phyloP scores from a whole-genome alignment of 2,888 invertebrate species.

The Cheilosia vulpina region DNA sequence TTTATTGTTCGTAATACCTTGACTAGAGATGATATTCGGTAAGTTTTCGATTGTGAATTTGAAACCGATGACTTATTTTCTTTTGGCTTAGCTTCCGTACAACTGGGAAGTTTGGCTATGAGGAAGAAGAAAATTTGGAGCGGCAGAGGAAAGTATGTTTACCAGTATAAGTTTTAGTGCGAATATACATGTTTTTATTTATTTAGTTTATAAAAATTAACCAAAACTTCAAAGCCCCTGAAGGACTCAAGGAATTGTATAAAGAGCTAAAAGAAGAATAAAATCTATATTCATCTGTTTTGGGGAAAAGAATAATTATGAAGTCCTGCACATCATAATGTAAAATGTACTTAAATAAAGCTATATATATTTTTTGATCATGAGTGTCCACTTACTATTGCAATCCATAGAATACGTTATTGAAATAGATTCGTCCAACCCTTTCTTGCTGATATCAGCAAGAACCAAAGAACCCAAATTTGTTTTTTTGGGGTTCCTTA shows the following conservation, averaged over 20 bases:
- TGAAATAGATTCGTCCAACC: too few species aligned
- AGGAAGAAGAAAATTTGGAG: conserved; percentile 36
- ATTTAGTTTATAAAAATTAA: conserved; percentile 25
- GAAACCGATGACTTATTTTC: background rate
- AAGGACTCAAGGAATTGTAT: conserved; percentile 44
- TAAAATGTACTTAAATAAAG: too few species aligned
- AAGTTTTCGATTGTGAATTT: background rate
- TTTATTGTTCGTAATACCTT: conserved; percentile 35
- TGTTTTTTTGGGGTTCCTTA: too few species aligned
- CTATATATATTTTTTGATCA: too few species aligned
- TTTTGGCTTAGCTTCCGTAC: background rate
- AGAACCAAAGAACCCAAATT: too few species aligned
- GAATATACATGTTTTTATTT: background rate
- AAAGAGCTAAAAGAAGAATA: conserved; percentile 28
- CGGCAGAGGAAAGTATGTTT: conserved; percentile 11
- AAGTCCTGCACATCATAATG: too few species aligned
- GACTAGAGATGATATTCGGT: conserved; percentile 47
- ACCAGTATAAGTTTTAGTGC: background rate
- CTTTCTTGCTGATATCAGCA: too few species aligned
- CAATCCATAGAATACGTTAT: too few species aligned
- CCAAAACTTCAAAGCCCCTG: conserved; percentile 29
- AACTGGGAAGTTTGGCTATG: conserved; percentile 25
- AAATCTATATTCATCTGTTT: background rate
- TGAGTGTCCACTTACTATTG: too few species aligned
- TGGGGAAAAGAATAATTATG: background rate